Evolutionary conservation across 2,888 invertebrate species (phyloP).

Genomic region (Deroplatys truncata): DNA sequence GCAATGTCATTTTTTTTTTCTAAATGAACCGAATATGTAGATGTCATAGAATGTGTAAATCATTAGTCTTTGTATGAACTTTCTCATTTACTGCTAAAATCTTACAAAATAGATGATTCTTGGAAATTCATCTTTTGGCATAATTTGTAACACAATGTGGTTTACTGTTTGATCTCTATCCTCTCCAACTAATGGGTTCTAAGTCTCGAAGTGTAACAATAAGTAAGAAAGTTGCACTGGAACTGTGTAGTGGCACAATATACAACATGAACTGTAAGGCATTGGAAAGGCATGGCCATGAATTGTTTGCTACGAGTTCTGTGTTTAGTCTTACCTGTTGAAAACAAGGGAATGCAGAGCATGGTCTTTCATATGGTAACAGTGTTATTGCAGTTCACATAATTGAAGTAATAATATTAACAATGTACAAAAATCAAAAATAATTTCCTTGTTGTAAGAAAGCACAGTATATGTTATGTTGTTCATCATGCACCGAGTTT

Average conservation of each 20-base stretch:
- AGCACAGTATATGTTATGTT: neutral
- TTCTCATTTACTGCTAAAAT: too few relatives aligned
- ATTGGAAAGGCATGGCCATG: too few relatives aligned
- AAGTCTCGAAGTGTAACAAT: neutral
- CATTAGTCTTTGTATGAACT: too few relatives aligned
- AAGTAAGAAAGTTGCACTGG: neutral
- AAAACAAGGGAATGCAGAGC: too few relatives aligned
- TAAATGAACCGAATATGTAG: too few relatives aligned
- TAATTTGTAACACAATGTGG: too few relatives aligned
- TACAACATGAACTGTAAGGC: neutral
- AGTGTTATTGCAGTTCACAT: neutral
- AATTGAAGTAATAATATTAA: neutral
- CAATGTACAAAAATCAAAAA: neutral
- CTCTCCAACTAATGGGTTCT: too few relatives aligned
- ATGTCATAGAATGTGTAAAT: too few relatives aligned
- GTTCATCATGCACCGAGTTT: neutral
- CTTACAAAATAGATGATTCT: too few relatives aligned
- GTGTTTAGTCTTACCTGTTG: neutral
- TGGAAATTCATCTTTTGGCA: too few relatives aligned
- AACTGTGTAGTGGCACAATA: neutral
- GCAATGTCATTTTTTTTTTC: too few relatives aligned
- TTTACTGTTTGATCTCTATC: too few relatives aligned
- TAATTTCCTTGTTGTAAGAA: neutral
- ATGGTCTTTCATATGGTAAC: neutral
- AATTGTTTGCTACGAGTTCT: neutral